Conservation (phyloP, 1,140 invertebrate genomes). For the Drosophila auraria region DNA sequence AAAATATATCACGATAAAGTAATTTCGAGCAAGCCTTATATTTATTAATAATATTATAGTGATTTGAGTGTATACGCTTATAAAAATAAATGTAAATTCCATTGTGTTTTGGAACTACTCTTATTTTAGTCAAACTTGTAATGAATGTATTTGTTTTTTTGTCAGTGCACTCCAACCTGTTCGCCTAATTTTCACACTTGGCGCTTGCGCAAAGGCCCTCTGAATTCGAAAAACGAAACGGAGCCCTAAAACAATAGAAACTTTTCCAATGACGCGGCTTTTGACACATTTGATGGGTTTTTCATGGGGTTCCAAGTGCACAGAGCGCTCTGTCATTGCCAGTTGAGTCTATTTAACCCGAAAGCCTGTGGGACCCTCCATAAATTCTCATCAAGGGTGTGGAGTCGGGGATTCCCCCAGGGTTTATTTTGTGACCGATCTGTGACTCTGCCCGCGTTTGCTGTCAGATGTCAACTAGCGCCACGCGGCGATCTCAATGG, state of each 20-base stretch:
- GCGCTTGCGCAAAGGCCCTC: slow-evolving; percentile 52
- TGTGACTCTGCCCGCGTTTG: slow-evolving; percentile 41
- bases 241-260: slow-evolving; percentile 44
- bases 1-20: background rate
- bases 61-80: too few relatives aligned
- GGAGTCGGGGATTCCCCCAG: slow-evolving; percentile 28
- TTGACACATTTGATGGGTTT: slow-evolving; percentile 70
- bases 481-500: slow-evolving; percentile 75
- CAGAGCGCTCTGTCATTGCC: slow-evolving; percentile 28
- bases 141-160: background rate
- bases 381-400: slow-evolving; percentile 73
- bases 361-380: slow-evolving; percentile 52
- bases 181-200: slow-evolving; percentile 60
- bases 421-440: background rate
- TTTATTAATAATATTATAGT: too few relatives aligned
- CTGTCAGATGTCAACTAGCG: slow-evolving; percentile 79
- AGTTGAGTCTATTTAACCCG: slow-evolving; percentile 59
- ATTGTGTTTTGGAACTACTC: background rate
- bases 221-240: slow-evolving; percentile 18
- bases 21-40: background rate
- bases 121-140: too few relatives aligned
- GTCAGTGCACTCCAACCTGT: slow-evolving; percentile 47
- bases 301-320: slow-evolving; percentile 34
- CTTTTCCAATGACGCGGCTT: slow-evolving; percentile 63
- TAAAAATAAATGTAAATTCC: too few relatives aligned